Conservation (phyloP, 1,140 invertebrate species). For the Agraylea sexmaculata region DNA sequence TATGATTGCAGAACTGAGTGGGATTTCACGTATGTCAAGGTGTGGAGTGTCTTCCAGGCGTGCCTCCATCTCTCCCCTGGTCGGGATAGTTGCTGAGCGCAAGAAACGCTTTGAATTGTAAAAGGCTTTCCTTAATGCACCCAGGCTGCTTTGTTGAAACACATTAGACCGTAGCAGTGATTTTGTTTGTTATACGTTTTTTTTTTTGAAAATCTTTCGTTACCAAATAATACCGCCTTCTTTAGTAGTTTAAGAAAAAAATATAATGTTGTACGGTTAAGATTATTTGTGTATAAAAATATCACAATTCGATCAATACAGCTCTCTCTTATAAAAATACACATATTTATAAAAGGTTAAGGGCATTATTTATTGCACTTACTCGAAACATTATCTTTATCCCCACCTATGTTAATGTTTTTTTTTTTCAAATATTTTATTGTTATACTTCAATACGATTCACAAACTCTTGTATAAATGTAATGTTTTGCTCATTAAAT, state of each 20-base stretch:
- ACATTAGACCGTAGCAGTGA: constrained; percentile 2
- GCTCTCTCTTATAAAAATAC: constrained; percentile 18
- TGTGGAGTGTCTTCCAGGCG: constrained; percentile 33
- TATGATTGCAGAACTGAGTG: constrained; percentile 38
- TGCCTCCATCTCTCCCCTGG: constrained; percentile 39
- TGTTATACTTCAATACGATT: constrained; percentile 8
- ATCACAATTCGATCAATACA: constrained; percentile 17
- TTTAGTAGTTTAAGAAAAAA: background rate
- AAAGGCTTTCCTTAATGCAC: constrained; percentile 12
- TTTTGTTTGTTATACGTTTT: constrained; percentile 6
- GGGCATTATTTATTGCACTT: constrained; percentile 20
- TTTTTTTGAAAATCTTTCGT: constrained; percentile 15
- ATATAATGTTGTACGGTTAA: background rate
- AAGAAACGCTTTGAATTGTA: constrained; percentile 53
- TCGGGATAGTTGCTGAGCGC: constrained; percentile 54
- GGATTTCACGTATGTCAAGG: constrained; percentile 34
- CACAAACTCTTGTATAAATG: too few relatives aligned
- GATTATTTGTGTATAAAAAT: background rate
- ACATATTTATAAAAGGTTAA: constrained; percentile 11
- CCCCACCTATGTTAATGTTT: background rate
- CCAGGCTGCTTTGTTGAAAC: background rate
- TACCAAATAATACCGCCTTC: constrained; percentile 23
- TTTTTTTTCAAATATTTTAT: constrained; percentile 4
- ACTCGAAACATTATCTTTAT: background rate
- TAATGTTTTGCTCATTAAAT: too few relatives aligned